Evolutionary conservation across 2,888 invertebrate genomes (phyloP), one percentile per base, ranked within the genome.

Genomic region (Drosophila niveifrons): DNA sequence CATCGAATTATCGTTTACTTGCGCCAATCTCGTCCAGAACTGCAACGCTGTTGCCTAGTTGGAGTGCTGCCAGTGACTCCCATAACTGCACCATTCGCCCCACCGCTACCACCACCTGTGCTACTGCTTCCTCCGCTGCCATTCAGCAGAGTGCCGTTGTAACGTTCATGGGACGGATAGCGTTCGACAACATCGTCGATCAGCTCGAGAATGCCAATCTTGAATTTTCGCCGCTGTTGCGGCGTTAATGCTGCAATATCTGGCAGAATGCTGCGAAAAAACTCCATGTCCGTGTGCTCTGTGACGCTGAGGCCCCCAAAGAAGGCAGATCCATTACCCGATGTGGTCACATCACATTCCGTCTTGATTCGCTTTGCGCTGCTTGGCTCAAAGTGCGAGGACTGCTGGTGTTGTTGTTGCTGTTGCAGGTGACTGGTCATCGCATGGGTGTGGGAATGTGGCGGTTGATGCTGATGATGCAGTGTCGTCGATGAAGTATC

Each of bases 191-290:
- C 91, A 63, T 93, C 93, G 77, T 94, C 93, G 53, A 94, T 93
- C 18, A 93, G 80, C 76, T 93, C 91, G 18, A 94, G 87, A 59
- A 94, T 91, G 7, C 93, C 93, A 74, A 94, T 93, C 91, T 94
- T 94, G 1, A 94, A 91, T 81, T 93, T 93, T 10, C 94, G 91
- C 62, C 94, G 94, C 70, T 94, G 94, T 59, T 92, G 92, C 3
- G 92, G 91, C n/a, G 92, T 93, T 75, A 94, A 91, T 17, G 91
- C 88, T 31, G 91, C 92, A 52, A 94, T 93, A 78, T 94, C 94
- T 9, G 94, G 94, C 41, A 94, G 75, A 53, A 94, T 92, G 86
- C 94, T 94, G 76, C 92, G 93, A 52, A 94, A 94, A 87, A 94
- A 94, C 64, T 93, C 93, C 89, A 91, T 90, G 67, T 92, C 91